A percentile compares a stretch with the other conserved stretches of the same genome.
These are phyloP conservation scores for Hycleus phaleratus DNA, from an alignment of 1,140 invertebrate species.

Conservation along the genomic window DNA sequence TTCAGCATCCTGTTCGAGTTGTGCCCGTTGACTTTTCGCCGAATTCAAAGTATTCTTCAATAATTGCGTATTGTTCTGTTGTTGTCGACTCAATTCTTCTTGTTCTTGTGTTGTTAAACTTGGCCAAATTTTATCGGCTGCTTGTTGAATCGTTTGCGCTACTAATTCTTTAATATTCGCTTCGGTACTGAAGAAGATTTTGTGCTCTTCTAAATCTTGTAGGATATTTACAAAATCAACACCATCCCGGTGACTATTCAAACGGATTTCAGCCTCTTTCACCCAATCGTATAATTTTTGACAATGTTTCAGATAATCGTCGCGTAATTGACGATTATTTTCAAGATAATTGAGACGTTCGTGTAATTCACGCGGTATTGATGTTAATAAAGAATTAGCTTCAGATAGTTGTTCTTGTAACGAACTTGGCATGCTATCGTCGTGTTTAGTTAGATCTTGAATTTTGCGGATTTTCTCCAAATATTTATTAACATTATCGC, in stretches of 20 bases:
- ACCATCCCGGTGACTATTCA: slow-evolving; percentile 72
- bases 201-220: slow-evolving; percentile 76
- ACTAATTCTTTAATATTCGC: slow-evolving; percentile 69
- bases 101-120: slow-evolving; percentile 70
- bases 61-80: slow-evolving; percentile 67
- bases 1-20: slow-evolving; percentile 67
- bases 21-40: slow-evolving; percentile 65
- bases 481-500: slow-evolving; percentile 61
- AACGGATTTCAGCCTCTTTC: slow-evolving; percentile 67
- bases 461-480: slow-evolving; percentile 62
- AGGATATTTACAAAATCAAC: slow-evolving; percentile 81
- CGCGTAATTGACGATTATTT: slow-evolving; percentile 68
- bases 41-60: slow-evolving; percentile 75
- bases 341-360: slow-evolving; percentile 72
- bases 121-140: slow-evolving; percentile 79
- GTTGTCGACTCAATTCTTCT: slow-evolving; percentile 69
- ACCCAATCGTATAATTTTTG: slow-evolving; percentile 81
- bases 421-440: slow-evolving; percentile 68
- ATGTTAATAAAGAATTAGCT: slow-evolving; percentile 65
- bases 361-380: slow-evolving; percentile 68
- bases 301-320: slow-evolving; percentile 62
- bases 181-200: slow-evolving; percentile 75
- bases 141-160: slow-evolving; percentile 71
- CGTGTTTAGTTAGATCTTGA: slow-evolving; percentile 59
- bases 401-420: slow-evolving; percentile 77